Evolutionary conservation across 2,888 invertebrate genomes (phyloP).

Genomic region (Phengaris arion): DNA sequence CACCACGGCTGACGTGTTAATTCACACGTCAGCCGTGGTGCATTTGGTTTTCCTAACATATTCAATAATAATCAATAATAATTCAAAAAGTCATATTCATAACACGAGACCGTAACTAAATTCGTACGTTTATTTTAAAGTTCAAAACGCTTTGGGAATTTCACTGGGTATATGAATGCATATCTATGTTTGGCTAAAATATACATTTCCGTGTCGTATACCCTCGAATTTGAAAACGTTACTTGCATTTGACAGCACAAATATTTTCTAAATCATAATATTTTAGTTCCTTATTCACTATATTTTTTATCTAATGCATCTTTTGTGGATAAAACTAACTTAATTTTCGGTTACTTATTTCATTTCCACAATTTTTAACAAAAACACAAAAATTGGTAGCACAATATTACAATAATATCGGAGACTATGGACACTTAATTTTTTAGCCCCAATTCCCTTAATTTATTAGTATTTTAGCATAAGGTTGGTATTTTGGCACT

Average conservation of each 20-base stretch:
- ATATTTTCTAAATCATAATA: background rate
- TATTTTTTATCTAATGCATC: background rate
- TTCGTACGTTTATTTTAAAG: slow-evolving; percentile 15
- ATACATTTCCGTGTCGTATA: background rate
- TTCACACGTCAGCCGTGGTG: too few relatives aligned
- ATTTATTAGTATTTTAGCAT: too few relatives aligned
- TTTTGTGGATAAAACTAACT: too few relatives aligned
- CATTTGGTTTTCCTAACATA: background rate
- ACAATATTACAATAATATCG: too few relatives aligned
- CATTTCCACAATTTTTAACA: too few relatives aligned
- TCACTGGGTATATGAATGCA: background rate
- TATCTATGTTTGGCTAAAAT: background rate
- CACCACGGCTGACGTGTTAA: background rate
- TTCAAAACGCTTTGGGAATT: background rate
- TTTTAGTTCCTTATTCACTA: background rate
- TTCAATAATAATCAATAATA: too few relatives aligned
- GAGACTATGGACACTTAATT: too few relatives aligned
- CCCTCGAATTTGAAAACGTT: background rate
- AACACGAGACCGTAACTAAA: slow-evolving; percentile 10
- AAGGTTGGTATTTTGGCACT: too few relatives aligned
- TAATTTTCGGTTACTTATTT: too few relatives aligned
- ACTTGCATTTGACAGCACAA: background rate
- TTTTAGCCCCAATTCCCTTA: too few relatives aligned
- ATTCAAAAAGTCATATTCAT: background rate
- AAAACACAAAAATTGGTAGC: too few relatives aligned